Percentiles rank a stretch among this genome's conserved stretches.
Conservation (phyloP, 2,888 invertebrate species). For the Orthosia incerta region DNA sequence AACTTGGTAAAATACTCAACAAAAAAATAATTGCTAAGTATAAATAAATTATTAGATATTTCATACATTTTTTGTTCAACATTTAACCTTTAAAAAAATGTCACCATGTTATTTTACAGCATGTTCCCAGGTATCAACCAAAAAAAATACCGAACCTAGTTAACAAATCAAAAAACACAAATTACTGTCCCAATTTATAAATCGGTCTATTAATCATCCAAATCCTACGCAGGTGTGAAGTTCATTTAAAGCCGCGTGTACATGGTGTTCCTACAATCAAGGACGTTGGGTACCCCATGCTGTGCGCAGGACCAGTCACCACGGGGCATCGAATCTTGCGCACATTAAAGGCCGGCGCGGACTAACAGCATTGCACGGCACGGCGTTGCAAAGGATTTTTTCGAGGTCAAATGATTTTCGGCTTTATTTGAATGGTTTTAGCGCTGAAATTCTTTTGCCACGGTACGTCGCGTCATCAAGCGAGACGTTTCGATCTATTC, state of each 20-base stretch:
- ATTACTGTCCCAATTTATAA: constrained; percentile 39
- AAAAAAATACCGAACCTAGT: background rate
- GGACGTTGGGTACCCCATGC: constrained; percentile 76
- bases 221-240: constrained; percentile 64
- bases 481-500: no score
- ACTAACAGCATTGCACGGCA: no score
- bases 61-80: no score
- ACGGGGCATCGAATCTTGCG: constrained; percentile 77
- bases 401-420: no score
- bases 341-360: constrained; percentile 60
- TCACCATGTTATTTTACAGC: background rate
- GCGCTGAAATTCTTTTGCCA: no score
- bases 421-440: no score
- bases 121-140: background rate
- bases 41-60: no score
- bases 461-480: no score
- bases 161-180: constrained; percentile 13
- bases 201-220: constrained; percentile 39
- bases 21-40: no score
- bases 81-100: background rate
- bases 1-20: no score
- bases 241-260: constrained; percentile 41
- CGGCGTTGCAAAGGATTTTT: no score
- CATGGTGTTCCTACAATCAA: constrained; percentile 71
- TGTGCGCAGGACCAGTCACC: constrained; percentile 75